Evolutionary conservation across 1,140 invertebrate genomes (phyloP), one percentile per base, ranked within the genome.

Genomic region (Phenacoccus solenopsis): DNA sequence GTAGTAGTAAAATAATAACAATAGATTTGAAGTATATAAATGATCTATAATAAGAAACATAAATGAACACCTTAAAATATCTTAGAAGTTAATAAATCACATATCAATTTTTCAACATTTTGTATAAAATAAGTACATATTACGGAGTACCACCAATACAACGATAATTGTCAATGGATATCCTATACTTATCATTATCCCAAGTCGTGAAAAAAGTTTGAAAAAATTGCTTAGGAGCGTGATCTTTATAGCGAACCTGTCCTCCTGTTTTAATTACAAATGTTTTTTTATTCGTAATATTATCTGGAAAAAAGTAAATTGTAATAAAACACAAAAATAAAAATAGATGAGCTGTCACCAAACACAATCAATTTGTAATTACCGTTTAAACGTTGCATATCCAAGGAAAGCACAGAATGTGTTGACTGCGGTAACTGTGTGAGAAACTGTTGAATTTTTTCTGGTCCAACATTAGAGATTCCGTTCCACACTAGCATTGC

Each of bases 131-230:
- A n/a, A n/a, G n/a, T n/a, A n/a, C n/a, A 24, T 10, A 25, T 64
- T 64, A 64, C 2, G 59, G 59, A 24, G 59, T 64, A 25, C 59
- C 59, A 64, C 59, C 59, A 16, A 64, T 20, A 24, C 59, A 64
- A 10, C 59, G 21, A 25, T 64, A 64, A 64, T 64, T 64, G 25
- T 64, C 59, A 27, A 64, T 64, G 4, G 59, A 25, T 64, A 64
- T 64, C 25, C 16, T 10, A 20, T 64, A 64, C 25, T 64, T 64
- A 24, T 27, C 59, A 16, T 20, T 3, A 9, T 24, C 25, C 59
- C 2, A 25, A 24, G 21, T 24, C 9, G 59, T 64, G 16, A 64
- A 64, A 64, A 64, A 64, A 1, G 59, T 64, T 27, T 64, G 59
- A 22, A 64, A 64, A 20, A 64, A 64, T 64, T 64, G 59, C 16